Conservation (phyloP, 2,113 vertebrate species). For the Erpornis zantholeuca region DNA sequence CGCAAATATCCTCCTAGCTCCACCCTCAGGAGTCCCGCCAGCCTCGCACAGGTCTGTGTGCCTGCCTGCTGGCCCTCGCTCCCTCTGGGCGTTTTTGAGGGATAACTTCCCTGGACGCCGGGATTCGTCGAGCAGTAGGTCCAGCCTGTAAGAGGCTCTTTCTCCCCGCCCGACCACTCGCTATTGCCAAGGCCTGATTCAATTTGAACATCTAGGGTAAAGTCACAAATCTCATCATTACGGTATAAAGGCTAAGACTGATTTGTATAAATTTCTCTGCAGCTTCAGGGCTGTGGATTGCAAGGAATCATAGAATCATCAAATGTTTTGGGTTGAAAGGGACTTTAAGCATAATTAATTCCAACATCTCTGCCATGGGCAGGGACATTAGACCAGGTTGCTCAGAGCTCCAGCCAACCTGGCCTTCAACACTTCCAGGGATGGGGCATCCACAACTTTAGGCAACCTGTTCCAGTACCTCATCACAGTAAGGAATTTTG, state of each 20-base stretch:
- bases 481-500: neutral
- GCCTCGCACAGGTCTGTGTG: fast-evolving
- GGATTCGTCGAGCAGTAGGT: neutral
- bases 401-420: neutral
- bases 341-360: neutral
- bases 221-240: fast-evolving
- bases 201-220: neutral
- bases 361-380: neutral
- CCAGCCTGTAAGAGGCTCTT: neutral
- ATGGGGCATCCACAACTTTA: neutral
- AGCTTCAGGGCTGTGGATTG: neutral
- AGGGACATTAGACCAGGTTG: neutral
- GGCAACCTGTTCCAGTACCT: neutral
- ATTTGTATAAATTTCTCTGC: neutral
- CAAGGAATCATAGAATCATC: too few species aligned
- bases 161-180: neutral
- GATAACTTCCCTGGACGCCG: neutral
- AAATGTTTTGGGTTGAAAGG: neutral
- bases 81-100: fast-evolving
- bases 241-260: fast-evolving
- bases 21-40: neutral
- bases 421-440: neutral
- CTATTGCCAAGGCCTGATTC: neutral
- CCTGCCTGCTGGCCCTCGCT: neutral
- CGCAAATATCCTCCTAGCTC: fast-evolving